Evolutionary conservation across 2,113 vertebrate species (phyloP).

Genomic region (Hippolais icterina): DNA sequence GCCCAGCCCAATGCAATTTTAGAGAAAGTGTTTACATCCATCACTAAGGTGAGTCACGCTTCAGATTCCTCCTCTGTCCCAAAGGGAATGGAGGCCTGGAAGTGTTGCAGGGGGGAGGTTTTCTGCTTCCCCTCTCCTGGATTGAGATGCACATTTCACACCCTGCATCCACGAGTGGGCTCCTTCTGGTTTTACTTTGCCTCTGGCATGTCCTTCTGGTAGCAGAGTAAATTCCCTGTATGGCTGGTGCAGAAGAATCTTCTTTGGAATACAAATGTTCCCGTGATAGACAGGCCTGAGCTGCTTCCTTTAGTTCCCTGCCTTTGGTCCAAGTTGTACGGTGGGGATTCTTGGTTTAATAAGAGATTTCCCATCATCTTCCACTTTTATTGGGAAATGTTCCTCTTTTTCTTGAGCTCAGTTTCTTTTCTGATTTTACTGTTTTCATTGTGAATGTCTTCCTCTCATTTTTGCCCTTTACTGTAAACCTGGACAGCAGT

Average conservation of each 20-base stretch:
- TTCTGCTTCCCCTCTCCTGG: background rate
- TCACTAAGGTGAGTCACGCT: conserved; percentile 85
- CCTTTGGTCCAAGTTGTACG: background rate
- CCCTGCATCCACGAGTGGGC: background rate
- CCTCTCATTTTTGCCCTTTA: background rate
- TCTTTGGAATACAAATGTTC: background rate
- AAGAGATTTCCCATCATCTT: background rate
- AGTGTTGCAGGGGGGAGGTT: background rate
- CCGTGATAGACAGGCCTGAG: background rate
- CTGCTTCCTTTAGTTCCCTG: background rate
- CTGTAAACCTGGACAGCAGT: background rate
- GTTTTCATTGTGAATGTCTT: background rate
- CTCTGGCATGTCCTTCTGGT: background rate
- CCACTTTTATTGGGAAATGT: background rate
- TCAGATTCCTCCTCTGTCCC: background rate
- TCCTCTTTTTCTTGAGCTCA: background rate
- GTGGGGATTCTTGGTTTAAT: background rate
- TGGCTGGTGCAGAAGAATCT: background rate
- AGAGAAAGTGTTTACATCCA: conserved; percentile 95
- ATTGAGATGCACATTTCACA: background rate
- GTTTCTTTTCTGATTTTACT: background rate
- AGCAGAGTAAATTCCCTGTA: background rate
- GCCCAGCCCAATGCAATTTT: conserved; percentile 88
- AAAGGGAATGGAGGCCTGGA: background rate
- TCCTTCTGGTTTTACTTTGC: background rate